Percentiles rank a stretch among this genome's conserved stretches.
Conservation (phyloP, 2,113 vertebrate species). For the Elachura formosa region DNA sequence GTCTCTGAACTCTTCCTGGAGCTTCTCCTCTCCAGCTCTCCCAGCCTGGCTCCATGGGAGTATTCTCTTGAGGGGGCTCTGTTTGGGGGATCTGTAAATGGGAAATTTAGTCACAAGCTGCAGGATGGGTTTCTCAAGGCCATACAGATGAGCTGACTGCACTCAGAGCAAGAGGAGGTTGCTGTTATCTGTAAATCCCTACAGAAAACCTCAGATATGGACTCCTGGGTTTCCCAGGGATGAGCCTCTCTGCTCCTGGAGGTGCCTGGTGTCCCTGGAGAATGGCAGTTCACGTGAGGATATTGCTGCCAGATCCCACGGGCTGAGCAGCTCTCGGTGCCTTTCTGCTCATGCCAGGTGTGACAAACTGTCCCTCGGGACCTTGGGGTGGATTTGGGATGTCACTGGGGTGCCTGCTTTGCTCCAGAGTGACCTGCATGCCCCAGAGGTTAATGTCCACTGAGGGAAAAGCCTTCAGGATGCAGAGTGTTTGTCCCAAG, state of each 20-base stretch:
- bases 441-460: accelerated
- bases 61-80: not conserved
- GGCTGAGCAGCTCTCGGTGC: accelerated
- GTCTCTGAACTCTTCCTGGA: accelerated
- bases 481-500: not conserved
- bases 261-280: not conserved
- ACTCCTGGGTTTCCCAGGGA: not conserved
- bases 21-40: not conserved
- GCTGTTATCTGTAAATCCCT: not conserved
- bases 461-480: not conserved
- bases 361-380: not conserved
- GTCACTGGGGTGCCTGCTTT: not conserved
- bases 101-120: not conserved
- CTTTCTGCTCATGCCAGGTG: accelerated
- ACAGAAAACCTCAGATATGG: not conserved
- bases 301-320: not conserved
- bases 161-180: not conserved
- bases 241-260: not conserved
- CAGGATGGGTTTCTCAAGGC: not conserved
- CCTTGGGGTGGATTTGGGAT: not conserved
- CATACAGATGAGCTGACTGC: accelerated
- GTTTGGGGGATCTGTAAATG: not conserved
- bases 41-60: not conserved
- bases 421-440: not conserved
- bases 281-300: not conserved